Base-by-base conservation (phyloP, 1,140 invertebrate species). In the Daktulosphaira vitifoliae region DNA sequence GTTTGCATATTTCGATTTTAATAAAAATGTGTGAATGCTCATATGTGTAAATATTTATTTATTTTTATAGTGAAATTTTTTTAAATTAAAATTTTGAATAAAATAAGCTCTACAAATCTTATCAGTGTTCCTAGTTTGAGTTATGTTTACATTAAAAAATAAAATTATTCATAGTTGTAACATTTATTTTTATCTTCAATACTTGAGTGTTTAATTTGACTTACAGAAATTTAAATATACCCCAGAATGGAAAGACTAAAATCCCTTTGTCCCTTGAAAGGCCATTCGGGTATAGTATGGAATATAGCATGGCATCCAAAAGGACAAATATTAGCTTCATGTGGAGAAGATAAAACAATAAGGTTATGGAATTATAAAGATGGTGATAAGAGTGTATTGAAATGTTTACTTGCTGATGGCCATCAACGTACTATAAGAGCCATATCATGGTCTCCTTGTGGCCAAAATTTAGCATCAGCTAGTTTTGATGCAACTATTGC, bases 401-500 rank as follows among this genome's bases (percentile, higher is more conserved):
- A 89, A 74, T 85, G 88, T 15, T 85, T 93, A 39, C 75, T 98
- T 23, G 85, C 86, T 0, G 93, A 97, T 73, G 92, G 87, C 26
- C 96, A 99, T 76, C 84, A 88, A 62, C 81, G 95, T 54, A 97
- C 96, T 3, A 89, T 99, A 50, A 81, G 96, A 70, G 88, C 88
- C 74, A 83, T 96, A 7, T 79, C 86, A 0, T 99, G 94, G 92
- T 98, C 95, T 6, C 91, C 89, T 0, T 96, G 90, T 78, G 95
- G 94, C 1, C 88, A 88, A 72, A 93, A 84, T 69, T 78, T 99
- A 49, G 95, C 94, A 0, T 92, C 94, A 9, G 90, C 90, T 11
- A 96, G 94, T 78, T 99, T 99, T 76, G 97, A 99, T 82, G 90
- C 87, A 0, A 98, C 95, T 3, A 89, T 87, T 9, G 88, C 89